Conservation (phyloP, 2,797 vertebrate species). For the Allobates femoralis region DNA sequence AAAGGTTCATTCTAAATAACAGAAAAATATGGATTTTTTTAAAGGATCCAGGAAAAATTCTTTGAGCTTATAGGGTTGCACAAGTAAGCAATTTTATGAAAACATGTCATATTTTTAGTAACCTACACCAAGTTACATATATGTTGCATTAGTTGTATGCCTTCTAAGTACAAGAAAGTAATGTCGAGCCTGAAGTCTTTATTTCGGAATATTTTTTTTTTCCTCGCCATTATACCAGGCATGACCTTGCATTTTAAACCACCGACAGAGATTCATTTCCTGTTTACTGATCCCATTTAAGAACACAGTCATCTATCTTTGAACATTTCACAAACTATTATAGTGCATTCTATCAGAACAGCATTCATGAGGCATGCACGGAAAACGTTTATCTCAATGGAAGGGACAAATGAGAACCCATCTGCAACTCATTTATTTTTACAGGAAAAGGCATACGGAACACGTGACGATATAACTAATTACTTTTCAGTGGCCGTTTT, state of each 20-base stretch:
- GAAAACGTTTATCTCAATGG: conserved; percentile 41
- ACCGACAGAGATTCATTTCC: conserved; percentile 48
- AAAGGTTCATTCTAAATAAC: too few relatives aligned
- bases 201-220: not conserved
- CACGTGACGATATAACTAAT: conserved; percentile 49
- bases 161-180: not conserved
- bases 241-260: conserved; percentile 57
- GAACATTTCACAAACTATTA: conserved; percentile 52
- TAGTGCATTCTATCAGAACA: conserved; percentile 26
- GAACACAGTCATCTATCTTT: conserved; percentile 56
- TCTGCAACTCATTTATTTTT: conserved; percentile 53
- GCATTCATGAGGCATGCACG: conserved; percentile 17
- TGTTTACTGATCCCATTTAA: conserved; percentile 55
- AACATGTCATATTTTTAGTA: not conserved
- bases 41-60: too few relatives aligned
- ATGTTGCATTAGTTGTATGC: not conserved
- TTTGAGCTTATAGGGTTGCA: not conserved
- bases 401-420: conserved; percentile 41
- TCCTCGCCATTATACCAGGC: conserved; percentile 20
- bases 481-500: conserved; percentile 32
- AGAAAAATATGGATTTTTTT: too few relatives aligned
- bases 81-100: not conserved
- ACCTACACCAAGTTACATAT: not conserved
- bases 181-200: not conserved
- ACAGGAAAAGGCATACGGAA: conserved; percentile 24